Evolutionary conservation across 1,140 invertebrate species (phyloP), one percentile per base, ranked within the genome.

Genomic region (Panonychus citri): DNA sequence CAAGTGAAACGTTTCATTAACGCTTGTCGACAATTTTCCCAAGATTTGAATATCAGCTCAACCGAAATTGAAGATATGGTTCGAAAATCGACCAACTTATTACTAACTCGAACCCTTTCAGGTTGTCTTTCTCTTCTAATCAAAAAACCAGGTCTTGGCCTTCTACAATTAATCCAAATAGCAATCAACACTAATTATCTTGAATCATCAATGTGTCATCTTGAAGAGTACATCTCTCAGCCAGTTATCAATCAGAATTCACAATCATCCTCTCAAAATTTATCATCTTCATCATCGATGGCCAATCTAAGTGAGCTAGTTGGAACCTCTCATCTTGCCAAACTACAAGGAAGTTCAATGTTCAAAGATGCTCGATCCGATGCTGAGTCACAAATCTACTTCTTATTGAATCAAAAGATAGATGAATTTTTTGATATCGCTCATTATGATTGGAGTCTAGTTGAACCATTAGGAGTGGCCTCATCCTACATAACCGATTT

Each of bases 1-100:
- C 85, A 96, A 75, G 88, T 96, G 3, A 96, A 96, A 69, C 84
- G 93, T 67, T 98, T 95, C 68, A 90, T 97, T 64, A 83, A 85
- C 70, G 88, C 88, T 34, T 97, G 90, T 71, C 74, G 94, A 49
- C 90, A 96, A 70, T 98, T 96, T 72, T 90, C 87, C 2, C 86
- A 93, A 66, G 90, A 95, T 66, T 70, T 97, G 21, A 89, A 93
- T 68, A 73, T 55, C 61, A 81, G 80, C 59, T 80, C 83, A 61
- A 82, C 80, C n/a, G 85, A 95, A 70, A 81, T 94, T 17, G 90
- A 94, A 60, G 90, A 94, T 60, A 93, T 91, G 77, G 88, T 97
- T 26, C 73, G 91, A 15, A 89, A 91, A 66, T 94, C 90, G 1
- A 91, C 91, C 3, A 96, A 95, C 70, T 73, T 93, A 28, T 71